Evolutionary conservation across 2,888 invertebrate genomes (phyloP).

Genomic region (Tanytarsus gracilentus): DNA sequence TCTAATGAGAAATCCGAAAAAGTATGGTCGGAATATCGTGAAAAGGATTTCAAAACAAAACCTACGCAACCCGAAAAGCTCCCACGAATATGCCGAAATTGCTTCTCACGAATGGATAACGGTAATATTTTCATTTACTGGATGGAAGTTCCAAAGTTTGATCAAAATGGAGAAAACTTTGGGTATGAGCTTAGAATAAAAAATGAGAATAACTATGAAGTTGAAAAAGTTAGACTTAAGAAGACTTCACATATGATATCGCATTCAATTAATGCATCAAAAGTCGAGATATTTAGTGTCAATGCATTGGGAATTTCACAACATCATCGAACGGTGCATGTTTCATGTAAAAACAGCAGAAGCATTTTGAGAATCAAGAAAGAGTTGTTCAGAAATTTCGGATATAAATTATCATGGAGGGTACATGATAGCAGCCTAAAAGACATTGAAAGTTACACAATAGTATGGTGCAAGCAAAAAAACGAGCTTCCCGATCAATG

Average conservation of each 20-base stretch:
- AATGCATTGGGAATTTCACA: conserved; percentile 1
- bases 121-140: conserved; percentile 23
- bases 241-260: neutral
- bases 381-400: neutral
- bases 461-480: conserved; percentile 7
- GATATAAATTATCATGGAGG: conserved; percentile 22
- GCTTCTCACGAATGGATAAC: conserved; percentile 19
- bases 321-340: neutral
- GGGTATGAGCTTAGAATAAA: neutral
- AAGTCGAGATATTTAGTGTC: neutral
- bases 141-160: conserved; percentile 6
- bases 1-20: neutral
- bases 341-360: neutral
- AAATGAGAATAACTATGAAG: neutral
- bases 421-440: neutral
- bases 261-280: neutral
- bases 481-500: conserved; percentile 23
- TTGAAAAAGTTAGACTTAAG: neutral
- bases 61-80: neutral
- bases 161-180: conserved; percentile 20
- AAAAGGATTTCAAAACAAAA: neutral
- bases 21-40: conserved; percentile 6
- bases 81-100: neutral
- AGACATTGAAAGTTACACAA: neutral
- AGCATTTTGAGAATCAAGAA: conserved; percentile 5